Conservation (phyloP, 1,140 invertebrate genomes). For the Bombyx mori region ASM3026992v2 NC_085119.1:6724501-6725000, state of each 20-base stretch:
- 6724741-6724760: slow-evolving; percentile 99
- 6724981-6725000: neutral
- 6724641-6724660: neutral
- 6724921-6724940: slow-evolving; percentile 89
- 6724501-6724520: slow-evolving; percentile 95
- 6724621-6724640: neutral
- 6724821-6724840: slow-evolving; percentile 97
- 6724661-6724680: slow-evolving; percentile 91
- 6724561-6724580: slow-evolving; percentile 99
- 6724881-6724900: slow-evolving; percentile 93
- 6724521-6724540: slow-evolving; percentile 95
- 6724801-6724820: slow-evolving; percentile 94
- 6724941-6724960: neutral
- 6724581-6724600: slow-evolving; percentile 96
- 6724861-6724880: slow-evolving; percentile 99
- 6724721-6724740: slow-evolving; percentile 99
- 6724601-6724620: slow-evolving; percentile 4
- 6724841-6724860: slow-evolving; percentile 99
- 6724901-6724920: slow-evolving; percentile 98
- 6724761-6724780: slow-evolving; percentile 96
- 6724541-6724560: slow-evolving; percentile 99
- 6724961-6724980: neutral
- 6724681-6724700: slow-evolving; percentile 99
- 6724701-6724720: slow-evolving; percentile 99
- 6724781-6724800: slow-evolving; percentile 96